Conservation (phyloP, 2,888 invertebrate genomes). For the Meteorus cinctellus region DNA sequence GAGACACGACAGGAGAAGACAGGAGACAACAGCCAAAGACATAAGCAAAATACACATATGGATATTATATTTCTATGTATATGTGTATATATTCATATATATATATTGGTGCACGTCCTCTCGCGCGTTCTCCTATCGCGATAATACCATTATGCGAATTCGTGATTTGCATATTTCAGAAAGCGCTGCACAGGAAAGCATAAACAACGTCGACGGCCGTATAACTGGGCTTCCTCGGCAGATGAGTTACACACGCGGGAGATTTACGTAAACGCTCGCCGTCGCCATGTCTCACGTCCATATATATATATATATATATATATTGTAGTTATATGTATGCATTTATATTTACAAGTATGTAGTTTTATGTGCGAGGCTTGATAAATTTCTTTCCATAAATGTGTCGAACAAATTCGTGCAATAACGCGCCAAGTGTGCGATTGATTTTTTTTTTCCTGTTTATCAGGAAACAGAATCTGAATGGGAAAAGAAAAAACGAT, state of each 20-base stretch:
- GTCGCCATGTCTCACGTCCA: constrained; percentile 29
- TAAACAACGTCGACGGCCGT: constrained; percentile 69
- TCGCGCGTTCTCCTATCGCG: constrained; percentile 63
- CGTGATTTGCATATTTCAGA: constrained; percentile 73
- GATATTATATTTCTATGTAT: not conserved
- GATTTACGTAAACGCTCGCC: constrained; percentile 68
- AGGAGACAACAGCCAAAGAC: constrained; percentile 22
- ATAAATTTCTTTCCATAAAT: not conserved
- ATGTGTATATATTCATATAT: not conserved
- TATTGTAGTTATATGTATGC: not conserved
- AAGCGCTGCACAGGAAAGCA: constrained; percentile 72
- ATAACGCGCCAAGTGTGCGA: not conserved
- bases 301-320: too few species aligned
- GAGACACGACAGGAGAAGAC: constrained; percentile 26
- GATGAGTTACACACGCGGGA: constrained; percentile 71
- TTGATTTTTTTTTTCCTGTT: not conserved
- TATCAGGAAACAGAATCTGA: not conserved
- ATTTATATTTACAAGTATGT: constrained; percentile 11
- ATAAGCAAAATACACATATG: constrained; percentile 22
- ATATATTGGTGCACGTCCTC: constrained; percentile 36
- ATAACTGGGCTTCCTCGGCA: constrained; percentile 66
- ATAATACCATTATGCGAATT: constrained; percentile 72
- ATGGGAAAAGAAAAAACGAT: not conserved
- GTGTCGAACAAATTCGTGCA: constrained; percentile 8
- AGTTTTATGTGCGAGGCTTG: constrained; percentile 7